These are phyloP conservation scores for Limnodromus scolopaceus DNA, from an alignment of 2,797 vertebrate genomes.

Conservation along the genomic window DNA sequence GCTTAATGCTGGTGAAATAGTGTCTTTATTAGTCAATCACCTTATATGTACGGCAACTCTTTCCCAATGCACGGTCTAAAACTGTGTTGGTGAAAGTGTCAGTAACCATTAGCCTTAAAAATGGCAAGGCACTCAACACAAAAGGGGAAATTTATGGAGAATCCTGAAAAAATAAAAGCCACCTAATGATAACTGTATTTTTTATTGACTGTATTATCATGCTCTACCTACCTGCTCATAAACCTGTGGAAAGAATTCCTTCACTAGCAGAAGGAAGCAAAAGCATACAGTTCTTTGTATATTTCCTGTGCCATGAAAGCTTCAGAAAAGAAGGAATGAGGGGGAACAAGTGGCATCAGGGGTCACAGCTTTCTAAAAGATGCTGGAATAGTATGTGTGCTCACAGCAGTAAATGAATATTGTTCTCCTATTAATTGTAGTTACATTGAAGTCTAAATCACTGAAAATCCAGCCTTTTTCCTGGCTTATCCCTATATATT, in stretches of 20 bases:
- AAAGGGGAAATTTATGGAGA: background rate
- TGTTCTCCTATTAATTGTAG: background rate
- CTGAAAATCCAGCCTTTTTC: background rate
- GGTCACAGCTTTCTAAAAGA: background rate
- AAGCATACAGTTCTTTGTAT: background rate
- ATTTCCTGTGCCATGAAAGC: background rate
- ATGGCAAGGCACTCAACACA: background rate
- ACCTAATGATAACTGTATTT: background rate
- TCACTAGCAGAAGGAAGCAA: background rate
- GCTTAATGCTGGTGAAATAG: background rate
- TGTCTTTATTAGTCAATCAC: background rate
- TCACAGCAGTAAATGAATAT: background rate
- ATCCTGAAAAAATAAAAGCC: background rate
- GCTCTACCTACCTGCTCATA: background rate
- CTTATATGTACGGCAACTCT: background rate
- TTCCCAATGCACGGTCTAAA: background rate
- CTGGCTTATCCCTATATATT: background rate
- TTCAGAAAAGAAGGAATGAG: background rate
- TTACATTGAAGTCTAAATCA: background rate
- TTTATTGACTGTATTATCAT: background rate
- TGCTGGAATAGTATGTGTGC: background rate
- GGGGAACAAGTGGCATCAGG: background rate
- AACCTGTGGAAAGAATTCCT: background rate
- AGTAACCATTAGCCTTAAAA: background rate
- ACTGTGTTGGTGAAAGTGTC: rapidly evolving